Evolutionary conservation across 2,888 invertebrate genomes (phyloP), one percentile per base, ranked within the genome.

Genomic region (Caenorhabditis drosophilae): DNA sequence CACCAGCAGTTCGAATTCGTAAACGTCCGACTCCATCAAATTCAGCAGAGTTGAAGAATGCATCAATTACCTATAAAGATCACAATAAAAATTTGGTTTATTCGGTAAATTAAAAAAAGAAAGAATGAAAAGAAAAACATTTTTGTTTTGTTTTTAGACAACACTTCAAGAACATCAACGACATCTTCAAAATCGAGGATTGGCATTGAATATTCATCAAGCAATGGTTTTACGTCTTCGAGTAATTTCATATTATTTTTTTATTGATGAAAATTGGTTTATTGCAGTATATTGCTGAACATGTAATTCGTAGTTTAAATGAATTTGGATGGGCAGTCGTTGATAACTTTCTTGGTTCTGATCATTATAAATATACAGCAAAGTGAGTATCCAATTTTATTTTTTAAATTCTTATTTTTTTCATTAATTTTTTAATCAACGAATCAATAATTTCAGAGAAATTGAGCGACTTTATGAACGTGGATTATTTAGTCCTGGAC

Each of bases 311-410:
- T 16, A 62, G 71, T n/a, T 60, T 83, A 31, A 77, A 78, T 49
- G 77, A 76, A 41, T 83, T 76, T 49, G 82, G 82, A 34, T 83
- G 82, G 82, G 72, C 78, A 2, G 78, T 79, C 12, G 75, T 81
- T 22, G 82, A 83, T 68, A 78, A 81, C 45, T 81, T 81, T 53
- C 67, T 83, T 34, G 81, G 81, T 16, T 27, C 61, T 22, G 72
- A 73, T 20, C 78, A 80, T 52, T 78, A 76, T 47, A 68, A 61
- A 47, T 64, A 62, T 50, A 71, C 70, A 9, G 66, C 69, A 35
- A 64, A 51, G 79, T 80, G 47, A 60, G 69, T 58, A 34, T 23
- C 23, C 11, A n/a, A n/a, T n/a, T n/a, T n/a, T n/a, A n/a, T n/a
- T n/a, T n/a, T n/a, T n/a, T n/a, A n/a, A n/a, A n/a, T n/a, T n/a